Conservation (phyloP, 2,888 invertebrate species). For the Sympetrum striolatum region DNA sequence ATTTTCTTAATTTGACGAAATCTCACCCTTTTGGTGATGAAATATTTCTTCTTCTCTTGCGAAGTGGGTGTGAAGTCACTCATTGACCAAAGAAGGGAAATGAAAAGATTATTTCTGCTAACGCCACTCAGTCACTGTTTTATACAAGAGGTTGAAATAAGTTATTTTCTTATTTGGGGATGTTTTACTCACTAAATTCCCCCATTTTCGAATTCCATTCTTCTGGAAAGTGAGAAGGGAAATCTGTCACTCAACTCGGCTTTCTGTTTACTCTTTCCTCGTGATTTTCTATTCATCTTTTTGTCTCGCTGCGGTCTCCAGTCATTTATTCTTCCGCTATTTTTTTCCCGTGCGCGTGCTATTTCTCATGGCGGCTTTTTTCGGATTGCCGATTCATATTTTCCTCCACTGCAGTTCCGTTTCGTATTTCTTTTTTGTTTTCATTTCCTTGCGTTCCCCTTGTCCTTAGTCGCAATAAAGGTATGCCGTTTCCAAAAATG, state of each 20-base stretch:
- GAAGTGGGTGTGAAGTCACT: too few relatives aligned
- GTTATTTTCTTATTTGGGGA: not conserved
- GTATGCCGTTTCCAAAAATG: constrained; percentile 15
- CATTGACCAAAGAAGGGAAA: not conserved
- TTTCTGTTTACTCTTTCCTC: not conserved
- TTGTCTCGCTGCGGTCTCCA: constrained; percentile 8
- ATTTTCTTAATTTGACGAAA: not conserved
- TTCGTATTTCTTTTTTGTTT: not conserved
- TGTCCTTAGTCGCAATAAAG: not conserved
- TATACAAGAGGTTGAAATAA: constrained; percentile 24
- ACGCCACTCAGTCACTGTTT: constrained; percentile 7
- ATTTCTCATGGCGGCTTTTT: not conserved
- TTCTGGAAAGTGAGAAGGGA: not conserved
- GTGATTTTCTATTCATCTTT: constrained; percentile 14
- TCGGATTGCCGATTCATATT: constrained; percentile 7
- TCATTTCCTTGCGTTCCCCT: not conserved
- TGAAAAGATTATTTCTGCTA: not conserved
- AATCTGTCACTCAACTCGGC: not conserved
- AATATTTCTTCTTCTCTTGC: not conserved
- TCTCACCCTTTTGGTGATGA: not conserved
- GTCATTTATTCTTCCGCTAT: constrained; percentile 14
- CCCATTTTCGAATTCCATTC: not conserved
- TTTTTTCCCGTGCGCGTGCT: not conserved
- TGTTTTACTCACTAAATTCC: not conserved
- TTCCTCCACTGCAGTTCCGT: constrained; percentile 31